phyloP scores from a whole-genome alignment of 2,797 vertebrate genomes.

The Macroramphosus scolopax region DNA sequence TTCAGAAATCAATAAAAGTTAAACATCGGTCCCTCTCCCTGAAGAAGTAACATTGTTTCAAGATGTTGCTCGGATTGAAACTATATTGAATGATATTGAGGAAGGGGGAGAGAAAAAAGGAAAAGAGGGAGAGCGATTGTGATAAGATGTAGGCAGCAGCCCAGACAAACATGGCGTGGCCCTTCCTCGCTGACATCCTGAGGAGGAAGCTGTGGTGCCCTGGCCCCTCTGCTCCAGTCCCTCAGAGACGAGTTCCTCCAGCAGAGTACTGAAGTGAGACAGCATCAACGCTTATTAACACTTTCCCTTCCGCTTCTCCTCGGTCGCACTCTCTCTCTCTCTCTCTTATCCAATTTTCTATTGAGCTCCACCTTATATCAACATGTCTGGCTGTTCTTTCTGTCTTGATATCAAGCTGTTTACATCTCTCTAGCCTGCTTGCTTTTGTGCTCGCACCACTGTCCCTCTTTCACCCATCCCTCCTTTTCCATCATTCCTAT shows the following conservation, averaged over 20 bases:
- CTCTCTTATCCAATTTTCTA: conserved; percentile 14
- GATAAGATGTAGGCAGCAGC: conserved; percentile 65
- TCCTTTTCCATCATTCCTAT: conserved; percentile 39
- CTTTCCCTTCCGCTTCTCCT: conserved; percentile 43
- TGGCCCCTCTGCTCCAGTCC: conserved; percentile 47
- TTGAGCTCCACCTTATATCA: conserved; percentile 6
- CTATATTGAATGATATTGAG: conserved; percentile 32
- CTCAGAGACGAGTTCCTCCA: conserved; percentile 53
- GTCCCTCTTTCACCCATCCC: conserved; percentile 16
- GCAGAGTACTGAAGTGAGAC: conserved; percentile 35
- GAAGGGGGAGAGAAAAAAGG: conserved; percentile 27
- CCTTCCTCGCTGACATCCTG: conserved; percentile 77
- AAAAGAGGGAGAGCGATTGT: conserved; percentile 40
- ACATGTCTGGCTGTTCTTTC: conserved; percentile 3
- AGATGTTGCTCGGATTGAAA: conserved; percentile 42
- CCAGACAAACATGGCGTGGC: conserved; percentile 72
- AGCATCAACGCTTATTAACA: conserved; percentile 46
- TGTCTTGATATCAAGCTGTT: conserved; percentile 1
- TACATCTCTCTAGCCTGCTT: conserved; percentile 3
- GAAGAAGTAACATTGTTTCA: conserved; percentile 30
- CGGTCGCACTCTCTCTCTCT: no score
- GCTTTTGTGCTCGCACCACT: conserved; percentile 23
- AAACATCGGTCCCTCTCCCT: conserved; percentile 3
- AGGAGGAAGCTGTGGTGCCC: conserved; percentile 71
- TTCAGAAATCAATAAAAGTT: no score